Base-by-base conservation (phyloP, 2,113 vertebrate species). In the Synodontis membranacea region DNA sequence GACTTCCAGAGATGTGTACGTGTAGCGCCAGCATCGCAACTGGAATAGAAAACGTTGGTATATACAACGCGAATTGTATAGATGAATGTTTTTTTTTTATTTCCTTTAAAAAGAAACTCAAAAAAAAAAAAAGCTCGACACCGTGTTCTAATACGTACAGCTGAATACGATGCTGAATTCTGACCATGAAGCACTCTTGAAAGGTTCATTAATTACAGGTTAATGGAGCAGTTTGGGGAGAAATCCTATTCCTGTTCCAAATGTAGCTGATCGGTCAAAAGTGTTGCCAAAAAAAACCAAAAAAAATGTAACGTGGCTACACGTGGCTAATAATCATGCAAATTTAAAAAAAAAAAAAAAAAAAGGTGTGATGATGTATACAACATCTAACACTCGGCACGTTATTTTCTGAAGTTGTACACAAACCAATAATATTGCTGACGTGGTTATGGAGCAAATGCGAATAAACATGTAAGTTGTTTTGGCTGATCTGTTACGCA, bases 1-100 rank as follows among this genome's bases (percentile, higher is more conserved):
- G 90, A 92, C 91, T 93, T 91, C 92, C 93, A 93, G 89, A 93
- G 91, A 93, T 91, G 93, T 93, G 92, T 79, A 60, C 91, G 93
- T 93, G 93, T 91, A 90, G 89, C 92, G 93, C 91, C 92, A 91
- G 91, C 92, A 90, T 60, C 91, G 42, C 2, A 75, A 91, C 92
- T 93, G 90, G 79, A 89, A 90, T 94, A 94, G 89, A 94, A 94
- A 94, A 94, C 89, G 72, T 92, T 92, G 1, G 25, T 75, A 76
- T 44, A 46, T 11, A 76, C 70, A 75, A 31, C 28, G 23, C 60
- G 70, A 60, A 54, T 39, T 72, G 70, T 74, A 39, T 15, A n/a
- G 82, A 74, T 28, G 48, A 56, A 84, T 1, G 5, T 50, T 12
- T 50, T 50, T 50, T 50, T 44, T 44, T 44, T 44, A 5, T 44